phyloP scores from a whole-genome alignment of 2,113 vertebrate species.

The Tauraco erythrolophus region DNA sequence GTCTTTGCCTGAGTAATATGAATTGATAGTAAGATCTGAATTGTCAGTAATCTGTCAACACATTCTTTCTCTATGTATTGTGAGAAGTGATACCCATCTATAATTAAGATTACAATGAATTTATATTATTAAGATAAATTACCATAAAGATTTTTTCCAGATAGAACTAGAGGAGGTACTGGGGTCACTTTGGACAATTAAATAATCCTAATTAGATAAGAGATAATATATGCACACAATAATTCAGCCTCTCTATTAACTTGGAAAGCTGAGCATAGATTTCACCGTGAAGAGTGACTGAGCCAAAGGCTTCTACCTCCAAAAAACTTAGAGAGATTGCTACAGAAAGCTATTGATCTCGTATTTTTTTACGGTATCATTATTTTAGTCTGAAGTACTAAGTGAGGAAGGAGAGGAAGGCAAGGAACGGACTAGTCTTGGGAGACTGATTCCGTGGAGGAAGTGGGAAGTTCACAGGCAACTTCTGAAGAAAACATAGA shows the following conservation, averaged over 20 bases:
- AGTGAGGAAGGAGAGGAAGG: neutral
- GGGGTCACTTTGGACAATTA: neutral
- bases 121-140: neutral
- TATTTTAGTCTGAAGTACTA: neutral
- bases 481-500: neutral
- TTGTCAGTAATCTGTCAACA: neutral
- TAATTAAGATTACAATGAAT: neutral
- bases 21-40: neutral
- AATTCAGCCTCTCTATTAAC: neutral
- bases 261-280: neutral
- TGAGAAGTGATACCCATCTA: neutral
- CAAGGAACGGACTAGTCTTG: neutral
- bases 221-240: neutral
- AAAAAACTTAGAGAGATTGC: neutral
- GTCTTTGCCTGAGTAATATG: neutral
- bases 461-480: neutral
- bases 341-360: neutral
- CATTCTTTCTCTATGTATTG: neutral
- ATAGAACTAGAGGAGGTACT: neutral
- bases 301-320: neutral
- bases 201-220: neutral
- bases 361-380: neutral
- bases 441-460: neutral
- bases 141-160: neutral
- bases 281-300: accelerated